phyloP scores from a whole-genome alignment of 1,140 invertebrate genomes.

The Drosophila santomea region DNA sequence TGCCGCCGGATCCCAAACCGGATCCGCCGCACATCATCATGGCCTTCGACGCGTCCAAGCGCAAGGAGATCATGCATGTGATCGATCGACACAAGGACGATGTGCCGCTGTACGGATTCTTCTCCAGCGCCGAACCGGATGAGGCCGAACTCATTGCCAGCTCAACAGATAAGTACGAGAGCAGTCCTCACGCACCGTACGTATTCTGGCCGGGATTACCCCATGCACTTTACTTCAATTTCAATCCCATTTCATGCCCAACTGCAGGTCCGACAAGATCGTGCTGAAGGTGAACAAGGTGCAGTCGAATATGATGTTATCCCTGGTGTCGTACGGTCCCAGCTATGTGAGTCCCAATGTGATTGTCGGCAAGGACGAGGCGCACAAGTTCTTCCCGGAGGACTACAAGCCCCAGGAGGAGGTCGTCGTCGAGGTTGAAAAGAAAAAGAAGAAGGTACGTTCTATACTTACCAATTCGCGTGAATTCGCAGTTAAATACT shows the following conservation, averaged over 20 bases:
- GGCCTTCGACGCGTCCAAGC: conserved; percentile 88
- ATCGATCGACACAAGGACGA: conserved; percentile 84
- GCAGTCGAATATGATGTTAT: conserved; percentile 85
- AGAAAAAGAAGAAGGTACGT: conserved; percentile 30
- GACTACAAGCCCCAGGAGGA: conserved; percentile 85
- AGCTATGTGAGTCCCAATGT: conserved; percentile 87
- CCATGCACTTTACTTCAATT: neutral
- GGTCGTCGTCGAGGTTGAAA: conserved; percentile 11
- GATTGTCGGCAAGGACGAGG: conserved; percentile 86
- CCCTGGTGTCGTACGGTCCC: conserved; percentile 86
- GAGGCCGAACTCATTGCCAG: conserved; percentile 85
- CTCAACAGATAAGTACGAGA: conserved; percentile 85
- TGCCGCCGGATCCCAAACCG: conserved; percentile 86
- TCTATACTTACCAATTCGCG: too few relatives aligned
- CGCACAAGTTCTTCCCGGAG: conserved; percentile 87
- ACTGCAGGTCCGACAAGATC: conserved; percentile 86
- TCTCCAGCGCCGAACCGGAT: conserved; percentile 85
- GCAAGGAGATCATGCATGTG: conserved; percentile 86
- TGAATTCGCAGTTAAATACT: too few relatives aligned
- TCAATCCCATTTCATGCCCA: neutral
- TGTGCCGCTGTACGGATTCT: conserved; percentile 87
- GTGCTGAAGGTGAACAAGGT: conserved; percentile 87
- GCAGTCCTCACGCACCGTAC: conserved; percentile 23
- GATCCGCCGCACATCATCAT: conserved; percentile 87
- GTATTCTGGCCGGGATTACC: neutral